phyloP scores from a whole-genome alignment of 2,113 vertebrate genomes.

The Nyctereutes procyonoides region DNA sequence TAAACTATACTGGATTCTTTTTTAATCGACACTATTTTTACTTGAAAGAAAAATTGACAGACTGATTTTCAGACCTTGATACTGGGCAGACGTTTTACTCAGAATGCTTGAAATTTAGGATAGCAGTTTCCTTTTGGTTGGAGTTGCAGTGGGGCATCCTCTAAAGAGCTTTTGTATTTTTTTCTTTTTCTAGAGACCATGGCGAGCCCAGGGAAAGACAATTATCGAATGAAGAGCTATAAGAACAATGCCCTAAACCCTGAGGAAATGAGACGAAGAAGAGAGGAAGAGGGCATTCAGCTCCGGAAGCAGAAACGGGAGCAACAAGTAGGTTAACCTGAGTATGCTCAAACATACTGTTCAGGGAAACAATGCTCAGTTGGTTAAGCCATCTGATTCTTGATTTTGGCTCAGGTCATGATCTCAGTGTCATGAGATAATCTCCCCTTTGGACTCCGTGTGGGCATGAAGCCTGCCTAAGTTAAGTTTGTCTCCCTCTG shows the following conservation, averaged over 20 bases:
- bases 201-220: slow-evolving; percentile 96
- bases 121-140: slow-evolving; percentile 1
- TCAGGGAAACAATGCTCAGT: neutral
- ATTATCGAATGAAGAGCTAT: slow-evolving; percentile 99
- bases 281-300: slow-evolving; percentile 98
- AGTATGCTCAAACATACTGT: neutral
- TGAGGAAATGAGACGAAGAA: slow-evolving; percentile 97
- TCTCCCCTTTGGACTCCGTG: neutral
- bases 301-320: slow-evolving; percentile 99
- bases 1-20: neutral
- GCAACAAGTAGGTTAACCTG: slow-evolving; percentile 90
- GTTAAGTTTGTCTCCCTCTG: neutral
- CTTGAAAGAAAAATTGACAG: neutral
- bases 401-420: neutral
- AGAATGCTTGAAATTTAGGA: neutral
- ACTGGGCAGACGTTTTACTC: neutral
- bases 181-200: slow-evolving; percentile 91
- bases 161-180: neutral
- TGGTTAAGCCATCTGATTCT: neutral
- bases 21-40: neutral
- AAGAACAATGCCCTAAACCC: slow-evolving; percentile 99
- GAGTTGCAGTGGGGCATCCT: neutral
- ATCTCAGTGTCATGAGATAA: neutral
- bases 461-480: neutral
- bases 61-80: slow-evolving; percentile 1